Conservation (phyloP, 2,797 vertebrate genomes). For the Pachyuromys duprasi region DNA sequence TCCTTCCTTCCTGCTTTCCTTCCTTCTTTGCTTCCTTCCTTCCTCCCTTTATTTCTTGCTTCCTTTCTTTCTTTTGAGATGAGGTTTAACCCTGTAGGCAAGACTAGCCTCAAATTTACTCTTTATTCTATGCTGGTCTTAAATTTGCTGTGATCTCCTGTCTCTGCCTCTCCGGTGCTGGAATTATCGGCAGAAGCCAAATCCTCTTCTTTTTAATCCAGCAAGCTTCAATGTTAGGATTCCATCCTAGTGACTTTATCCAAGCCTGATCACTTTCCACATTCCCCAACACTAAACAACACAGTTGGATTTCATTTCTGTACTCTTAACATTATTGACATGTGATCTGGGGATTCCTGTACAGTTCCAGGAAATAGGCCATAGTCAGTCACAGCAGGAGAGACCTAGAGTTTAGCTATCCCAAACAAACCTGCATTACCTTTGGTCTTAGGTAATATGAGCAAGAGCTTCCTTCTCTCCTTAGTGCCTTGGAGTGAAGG, state of each 20-base stretch:
- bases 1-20: no score
- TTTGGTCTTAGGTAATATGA: neutral
- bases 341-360: neutral
- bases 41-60: neutral
- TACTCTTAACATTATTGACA: neutral
- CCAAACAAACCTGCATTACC: neutral
- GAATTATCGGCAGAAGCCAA: neutral
- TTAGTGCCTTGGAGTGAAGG: neutral
- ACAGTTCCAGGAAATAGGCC: neutral
- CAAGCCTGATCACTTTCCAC: neutral
- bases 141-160: neutral
- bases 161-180: neutral
- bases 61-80: neutral
- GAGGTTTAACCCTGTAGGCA: neutral
- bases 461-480: neutral
- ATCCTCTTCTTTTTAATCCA: neutral
- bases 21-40: fast-evolving
- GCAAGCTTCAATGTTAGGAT: neutral
- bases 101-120: neutral
- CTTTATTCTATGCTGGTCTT: neutral
- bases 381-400: neutral
- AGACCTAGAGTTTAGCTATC: neutral
- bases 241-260: neutral
- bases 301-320: neutral
- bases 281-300: neutral